Percentiles rank a stretch among this genome's conserved stretches.
These are phyloP conservation scores for Tamandua tetradactyla DNA, from an alignment of 2,797 vertebrate genomes.

Conservation along the genomic window DNA sequence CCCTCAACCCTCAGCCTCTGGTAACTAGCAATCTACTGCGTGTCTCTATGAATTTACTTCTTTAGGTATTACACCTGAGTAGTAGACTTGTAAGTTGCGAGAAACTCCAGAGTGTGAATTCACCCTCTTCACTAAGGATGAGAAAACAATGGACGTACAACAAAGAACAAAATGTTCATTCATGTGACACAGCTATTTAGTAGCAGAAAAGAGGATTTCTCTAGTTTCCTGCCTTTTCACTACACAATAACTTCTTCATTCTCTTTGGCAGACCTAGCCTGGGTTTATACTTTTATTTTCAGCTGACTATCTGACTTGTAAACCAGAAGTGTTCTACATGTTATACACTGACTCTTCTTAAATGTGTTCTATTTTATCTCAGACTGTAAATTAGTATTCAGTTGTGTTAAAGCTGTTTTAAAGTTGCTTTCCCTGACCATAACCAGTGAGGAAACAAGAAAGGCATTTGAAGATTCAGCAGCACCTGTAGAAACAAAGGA, in stretches of 20 bases:
- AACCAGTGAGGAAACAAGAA: background rate
- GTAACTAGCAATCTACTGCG: too few species aligned
- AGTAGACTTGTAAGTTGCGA: background rate
- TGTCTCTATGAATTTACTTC: too few species aligned
- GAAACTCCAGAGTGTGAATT: background rate
- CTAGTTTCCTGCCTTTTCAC: background rate
- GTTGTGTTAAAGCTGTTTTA: background rate
- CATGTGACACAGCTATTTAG: background rate
- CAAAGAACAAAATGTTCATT: background rate
- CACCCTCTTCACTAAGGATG: background rate
- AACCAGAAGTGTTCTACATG: background rate
- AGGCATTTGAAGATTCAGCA: background rate
- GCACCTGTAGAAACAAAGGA: background rate
- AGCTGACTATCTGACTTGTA: background rate
- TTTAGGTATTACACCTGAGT: background rate
- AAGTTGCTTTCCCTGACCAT: background rate
- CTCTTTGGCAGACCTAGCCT: background rate
- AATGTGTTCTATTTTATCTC: background rate
- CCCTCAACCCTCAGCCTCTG: too few species aligned
- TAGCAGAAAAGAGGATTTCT: background rate
- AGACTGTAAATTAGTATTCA: background rate
- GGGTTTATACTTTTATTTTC: background rate
- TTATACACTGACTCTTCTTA: background rate
- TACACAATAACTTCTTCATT: background rate
- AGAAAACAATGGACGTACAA: background rate